Base-by-base conservation (phyloP, 2,113 vertebrate species). In the Vireo altiloquus region DNA sequence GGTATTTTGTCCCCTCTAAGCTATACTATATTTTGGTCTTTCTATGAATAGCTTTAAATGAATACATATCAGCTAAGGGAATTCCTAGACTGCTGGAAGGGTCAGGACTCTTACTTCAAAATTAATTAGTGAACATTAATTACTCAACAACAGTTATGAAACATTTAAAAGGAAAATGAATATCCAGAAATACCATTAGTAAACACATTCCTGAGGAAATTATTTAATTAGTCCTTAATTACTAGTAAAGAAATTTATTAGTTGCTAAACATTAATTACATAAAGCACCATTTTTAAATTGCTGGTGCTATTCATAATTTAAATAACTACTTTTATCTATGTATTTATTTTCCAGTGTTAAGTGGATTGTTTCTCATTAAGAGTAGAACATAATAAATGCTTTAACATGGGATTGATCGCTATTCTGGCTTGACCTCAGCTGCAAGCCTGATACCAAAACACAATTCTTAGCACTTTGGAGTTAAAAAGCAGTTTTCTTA, bases 51-150 rank as follows among this genome's bases (percentile, higher is more conserved):
- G 78, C 87, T 95, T 96, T 87, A 90, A 93, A 87, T 68, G 50
- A 97, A 96, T 86, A 27, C 49, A 74, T 70, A 72, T 88, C 56
- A 88, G 44, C 80, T 60, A 80, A 78, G 94, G 76, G 92, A 96
- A 92, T 96, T 94, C 52, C 85, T 94, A 92, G 63, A 90, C 60
- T 93, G 79, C 92, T 90, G 53, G 71, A 93, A 94, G 82, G 88
- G 95, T 96, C 93, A 96, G 60, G 69, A 92, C 63, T 92, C 49
- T 63, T 53, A 64, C 90, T 97, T 97, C 88, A 92, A 96, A 97
- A 96, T 98, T 90, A 96, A 93, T 96, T 96, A 97, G 70, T 82
- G 93, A 88, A 77, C 63, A 88, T 75, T 95, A 98, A 97, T 97
- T 96, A 97, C 92, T 95, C 60, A 97, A 94, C 65, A 95, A 95